These are phyloP conservation scores for Paralvinella palmiformis DNA, from an alignment of 1,140 invertebrate genomes.

Conservation along the genomic window DNA sequence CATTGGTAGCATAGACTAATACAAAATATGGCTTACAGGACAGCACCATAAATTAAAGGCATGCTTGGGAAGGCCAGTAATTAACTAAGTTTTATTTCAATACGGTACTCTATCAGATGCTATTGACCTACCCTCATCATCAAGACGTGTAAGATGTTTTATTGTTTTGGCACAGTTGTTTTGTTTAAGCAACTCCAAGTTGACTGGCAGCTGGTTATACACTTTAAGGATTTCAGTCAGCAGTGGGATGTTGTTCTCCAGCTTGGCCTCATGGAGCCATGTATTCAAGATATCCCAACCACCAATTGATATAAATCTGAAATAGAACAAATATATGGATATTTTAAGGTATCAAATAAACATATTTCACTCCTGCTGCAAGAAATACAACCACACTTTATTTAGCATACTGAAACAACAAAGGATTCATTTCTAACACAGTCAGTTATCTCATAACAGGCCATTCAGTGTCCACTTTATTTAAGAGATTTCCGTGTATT, in stretches of 20 bases:
- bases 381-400: neutral
- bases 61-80: no score
- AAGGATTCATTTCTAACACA: neutral
- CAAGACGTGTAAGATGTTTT: conserved; percentile 76
- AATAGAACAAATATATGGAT: conserved; percentile 23
- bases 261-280: conserved; percentile 81
- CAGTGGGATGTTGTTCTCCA: conserved; percentile 75
- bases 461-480: neutral
- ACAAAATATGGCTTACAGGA: no score
- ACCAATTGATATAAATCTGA: conserved; percentile 77
- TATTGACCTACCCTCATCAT: conserved; percentile 53
- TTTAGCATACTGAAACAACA: neutral
- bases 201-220: conserved; percentile 76
- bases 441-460: neutral
- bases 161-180: conserved; percentile 87
- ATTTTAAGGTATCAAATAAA: neutral
- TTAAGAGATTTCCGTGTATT: neutral
- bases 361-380: neutral
- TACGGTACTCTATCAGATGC: neutral
- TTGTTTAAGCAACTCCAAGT: conserved; percentile 78
- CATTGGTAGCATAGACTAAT: no score
- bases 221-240: conserved; percentile 78
- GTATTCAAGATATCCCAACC: conserved; percentile 82
- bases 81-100: no score
- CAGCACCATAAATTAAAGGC: no score